phyloP scores from a whole-genome alignment of 2,888 invertebrate genomes.

The Eupelmus urozonus region DNA sequence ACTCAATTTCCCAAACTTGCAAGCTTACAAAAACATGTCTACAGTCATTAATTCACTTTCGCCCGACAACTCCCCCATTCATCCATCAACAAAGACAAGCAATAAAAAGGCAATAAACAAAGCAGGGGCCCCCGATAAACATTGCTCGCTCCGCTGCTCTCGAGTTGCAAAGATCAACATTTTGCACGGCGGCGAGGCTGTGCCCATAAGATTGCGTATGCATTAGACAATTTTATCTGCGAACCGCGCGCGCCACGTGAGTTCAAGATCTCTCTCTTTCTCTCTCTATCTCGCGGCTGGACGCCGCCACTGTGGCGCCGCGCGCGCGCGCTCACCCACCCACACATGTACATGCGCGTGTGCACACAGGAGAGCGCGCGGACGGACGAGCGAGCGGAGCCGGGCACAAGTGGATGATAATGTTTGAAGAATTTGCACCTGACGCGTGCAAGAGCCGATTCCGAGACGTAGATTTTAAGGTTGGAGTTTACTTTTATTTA shows the following conservation, averaged over 20 bases:
- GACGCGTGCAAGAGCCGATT: conserved; percentile 36
- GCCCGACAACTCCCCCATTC: too few relatives aligned
- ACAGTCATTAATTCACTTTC: too few relatives aligned
- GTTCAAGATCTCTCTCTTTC: conserved; percentile 33
- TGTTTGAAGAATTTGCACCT: conserved; percentile 72
- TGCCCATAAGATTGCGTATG: not conserved
- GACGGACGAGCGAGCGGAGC: not conserved
- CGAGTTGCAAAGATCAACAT: too few relatives aligned
- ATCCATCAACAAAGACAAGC: too few relatives aligned
- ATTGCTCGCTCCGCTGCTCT: too few relatives aligned
- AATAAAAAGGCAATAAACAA: too few relatives aligned
- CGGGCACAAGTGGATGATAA: conserved; percentile 60
- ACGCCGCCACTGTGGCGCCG: conserved; percentile 73
- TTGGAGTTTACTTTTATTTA: too few relatives aligned
- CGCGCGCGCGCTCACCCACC: conserved; percentile 68
- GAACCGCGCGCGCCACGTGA: conserved; percentile 38
- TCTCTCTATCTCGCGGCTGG: conserved; percentile 64
- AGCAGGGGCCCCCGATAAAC: too few relatives aligned
- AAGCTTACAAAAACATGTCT: too few relatives aligned
- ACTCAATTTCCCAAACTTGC: too few relatives aligned
- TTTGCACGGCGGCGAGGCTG: too few relatives aligned
- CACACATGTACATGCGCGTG: conserved; percentile 63
- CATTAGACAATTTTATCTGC: conserved; percentile 48
- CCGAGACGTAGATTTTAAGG: too few relatives aligned
- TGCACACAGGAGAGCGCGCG: conserved; percentile 45